Evolutionary conservation across 1,140 invertebrate genomes (phyloP), one percentile per base, ranked within the genome.

Genomic region (Zaprionus ghesquierei): DNA sequence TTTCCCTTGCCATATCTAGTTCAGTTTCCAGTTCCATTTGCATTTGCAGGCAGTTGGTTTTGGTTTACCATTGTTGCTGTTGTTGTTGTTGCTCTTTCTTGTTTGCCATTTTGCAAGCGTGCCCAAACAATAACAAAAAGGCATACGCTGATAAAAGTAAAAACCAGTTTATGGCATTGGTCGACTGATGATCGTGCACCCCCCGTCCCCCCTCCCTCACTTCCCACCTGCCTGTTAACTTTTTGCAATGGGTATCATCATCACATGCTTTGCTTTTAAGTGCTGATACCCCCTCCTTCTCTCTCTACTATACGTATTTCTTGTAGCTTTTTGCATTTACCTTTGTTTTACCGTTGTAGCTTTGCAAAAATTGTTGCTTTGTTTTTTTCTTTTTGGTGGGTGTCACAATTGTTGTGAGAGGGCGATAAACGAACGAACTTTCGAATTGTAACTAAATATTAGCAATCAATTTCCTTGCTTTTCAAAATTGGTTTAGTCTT

Each of bases 111-210:
- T 71, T 71, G 69, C 69, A 71, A 71, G 61, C 69, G 51, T 27
- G 46, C 61, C 29, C 53, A 71, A 66, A 72, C 54, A 72, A 72
- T 25, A 59, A 63, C 61, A 71, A 51, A 38, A 50, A 18, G 9
- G 41, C 41, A 46, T 18, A 15, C 46, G 29, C 29, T 60, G 55
- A 72, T 60, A 60, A 58, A 70, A 69, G 29, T 18, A 50, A 23
- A 66, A 72, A 72, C 63, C 69, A 60, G 69, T 72, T 72, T 72
- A 35, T 72, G 55, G 55, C 69, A 72, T 59, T 72, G 69, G 33
- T 66, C 33, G 54, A 41, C 29, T 29, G 33, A 31, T 51, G 8
- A 12, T 46, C 41, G 18, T 20, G 3, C 13, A 2, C 22, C 13
- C 4, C 46, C 23, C 56, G 23, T 9, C 10, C 33, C 18, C 18